Conservation (phyloP, 2,113 vertebrate genomes). For the Corythornis cristatus region DNA sequence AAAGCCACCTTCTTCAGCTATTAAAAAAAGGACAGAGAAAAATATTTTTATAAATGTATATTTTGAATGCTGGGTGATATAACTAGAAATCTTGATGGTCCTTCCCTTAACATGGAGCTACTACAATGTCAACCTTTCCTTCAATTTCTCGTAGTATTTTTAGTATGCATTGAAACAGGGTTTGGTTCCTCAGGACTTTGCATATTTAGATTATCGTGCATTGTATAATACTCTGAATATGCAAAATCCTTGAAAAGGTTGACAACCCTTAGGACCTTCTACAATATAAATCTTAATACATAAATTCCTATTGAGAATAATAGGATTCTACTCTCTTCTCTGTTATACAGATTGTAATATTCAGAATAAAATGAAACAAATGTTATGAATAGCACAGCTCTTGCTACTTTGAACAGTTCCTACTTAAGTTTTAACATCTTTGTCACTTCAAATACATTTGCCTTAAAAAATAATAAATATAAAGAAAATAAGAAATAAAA, state of each 20-base stretch:
- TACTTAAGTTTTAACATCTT: constrained; percentile 15
- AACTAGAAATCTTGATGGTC: neutral
- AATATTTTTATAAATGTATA: neutral
- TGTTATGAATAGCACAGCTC: neutral
- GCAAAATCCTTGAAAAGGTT: constrained; percentile 34
- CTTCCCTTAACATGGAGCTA: neutral
- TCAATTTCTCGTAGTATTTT: neutral
- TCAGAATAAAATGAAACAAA: neutral
- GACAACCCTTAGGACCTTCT: constrained; percentile 10
- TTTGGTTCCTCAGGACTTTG: constrained; percentile 20
- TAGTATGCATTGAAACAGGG: neutral
- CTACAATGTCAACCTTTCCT: neutral
- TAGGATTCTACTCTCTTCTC: neutral
- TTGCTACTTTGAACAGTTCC: neutral
- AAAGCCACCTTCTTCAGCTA: neutral
- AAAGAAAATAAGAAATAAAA: neutral
- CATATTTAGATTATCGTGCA: constrained; percentile 11
- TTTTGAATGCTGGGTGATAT: neutral
- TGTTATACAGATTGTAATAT: neutral
- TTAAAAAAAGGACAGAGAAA: neutral
- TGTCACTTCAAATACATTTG: neutral
- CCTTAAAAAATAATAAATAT: neutral
- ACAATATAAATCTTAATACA: constrained; percentile 36
- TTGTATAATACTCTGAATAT: constrained; percentile 27
- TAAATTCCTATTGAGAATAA: constrained; percentile 16